Base-by-base conservation (phyloP, 1,140 invertebrate species). In the Ptiloglossa arizonensis region DNA sequence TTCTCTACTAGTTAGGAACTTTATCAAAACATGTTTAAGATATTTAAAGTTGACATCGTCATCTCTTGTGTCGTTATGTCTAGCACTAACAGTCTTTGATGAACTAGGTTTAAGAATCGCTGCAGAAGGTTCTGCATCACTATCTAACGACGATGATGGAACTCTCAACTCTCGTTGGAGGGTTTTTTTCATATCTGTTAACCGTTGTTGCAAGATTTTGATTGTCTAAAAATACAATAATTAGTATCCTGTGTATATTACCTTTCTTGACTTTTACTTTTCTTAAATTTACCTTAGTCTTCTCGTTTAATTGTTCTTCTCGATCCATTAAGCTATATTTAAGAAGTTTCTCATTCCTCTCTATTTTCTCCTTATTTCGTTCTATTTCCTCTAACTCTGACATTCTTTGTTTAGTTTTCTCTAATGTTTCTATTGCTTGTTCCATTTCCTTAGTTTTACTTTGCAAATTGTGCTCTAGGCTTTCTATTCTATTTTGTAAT, bases 21-120 rank as follows among this genome's bases (percentile, higher is more conserved):
- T 98, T 8, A 98, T 95, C 67, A 98, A 95, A 74, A 98, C 97
- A 91, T 98, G 97, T 89, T 98, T 98, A 66, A 98, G 93, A 92
- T 98, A 98, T 89, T 96, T 95, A 86, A 96, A 95, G 91, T 97
- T 97, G 52, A 97, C 95, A 84, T 97, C 96, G 5, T 96, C 94
- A 57, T 96, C 95, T 54, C 86, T 89, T 11, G 87, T 82, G 52
- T 81, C 88, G 24, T 75, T 87, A 15, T 87, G 78, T 63, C 88
- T 91, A 70, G 88, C 85, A 87, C 87, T 92, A 69, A 94, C 91
- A 78, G 94, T 94, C 83, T 94, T 93, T 6, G 94, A 94, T 46
- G 93, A 93, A 85, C 92, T 94, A 6, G 93, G 93, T 60, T 89
- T 93, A 11, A 94, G 87, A 81, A 94, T 91, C 11, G 94, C 93